These are phyloP conservation scores for Caenorhabditis imperialis DNA, from an alignment of 2,888 invertebrate genomes.

Conservation along the genomic window DNA sequence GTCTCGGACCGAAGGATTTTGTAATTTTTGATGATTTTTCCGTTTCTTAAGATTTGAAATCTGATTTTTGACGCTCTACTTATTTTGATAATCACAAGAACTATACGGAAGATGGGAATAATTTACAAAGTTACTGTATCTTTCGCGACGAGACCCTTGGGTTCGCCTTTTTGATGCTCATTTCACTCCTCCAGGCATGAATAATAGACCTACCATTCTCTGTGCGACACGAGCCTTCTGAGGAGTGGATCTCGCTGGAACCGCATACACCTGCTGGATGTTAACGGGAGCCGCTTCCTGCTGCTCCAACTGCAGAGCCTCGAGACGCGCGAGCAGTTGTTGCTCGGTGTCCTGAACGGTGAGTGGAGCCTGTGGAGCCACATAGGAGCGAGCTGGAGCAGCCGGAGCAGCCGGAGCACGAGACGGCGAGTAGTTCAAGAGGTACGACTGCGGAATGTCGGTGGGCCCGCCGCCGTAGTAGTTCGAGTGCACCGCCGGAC, in stretches of 20 bases:
- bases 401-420: slow-evolving; percentile 5
- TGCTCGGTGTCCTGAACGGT: slow-evolving; percentile 6
- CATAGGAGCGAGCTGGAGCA: neutral
- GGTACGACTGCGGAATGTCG: slow-evolving; percentile 51
- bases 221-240: slow-evolving; percentile 18
- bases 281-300: slow-evolving; percentile 1
- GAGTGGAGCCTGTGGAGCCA: neutral
- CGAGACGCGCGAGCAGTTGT: slow-evolving; percentile 30
- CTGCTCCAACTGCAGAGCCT: slow-evolving; percentile 23
- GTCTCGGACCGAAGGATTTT: no score
- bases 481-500: slow-evolving; percentile 42
- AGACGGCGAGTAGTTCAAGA: slow-evolving; percentile 32
- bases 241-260: neutral
- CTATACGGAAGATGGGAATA: no score
- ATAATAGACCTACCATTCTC: slow-evolving; percentile 31
- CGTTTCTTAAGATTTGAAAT: no score
- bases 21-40: no score
- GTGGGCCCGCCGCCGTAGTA: slow-evolving; percentile 52
- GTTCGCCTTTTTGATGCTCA: no score
- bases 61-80: no score
- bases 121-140: no score
- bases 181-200: no score
- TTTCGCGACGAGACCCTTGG: no score
- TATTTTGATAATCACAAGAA: no score
- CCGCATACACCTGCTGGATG: neutral